These are phyloP conservation scores for Ascidia mentula DNA, from an alignment of 23 tunicate genomes.

Conservation along the genomic window DNA sequence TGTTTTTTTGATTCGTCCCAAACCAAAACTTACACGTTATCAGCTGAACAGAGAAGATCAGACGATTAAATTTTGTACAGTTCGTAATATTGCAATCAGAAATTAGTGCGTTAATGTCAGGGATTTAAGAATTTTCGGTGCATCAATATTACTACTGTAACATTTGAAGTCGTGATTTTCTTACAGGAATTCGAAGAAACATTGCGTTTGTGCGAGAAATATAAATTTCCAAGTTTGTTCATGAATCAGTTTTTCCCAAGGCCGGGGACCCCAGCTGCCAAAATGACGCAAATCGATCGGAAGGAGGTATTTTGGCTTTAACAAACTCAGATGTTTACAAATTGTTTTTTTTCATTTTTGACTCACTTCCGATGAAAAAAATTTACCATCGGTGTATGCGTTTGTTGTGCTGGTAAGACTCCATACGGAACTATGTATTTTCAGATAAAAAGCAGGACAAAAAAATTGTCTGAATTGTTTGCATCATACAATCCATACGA, in stretches of 20 bases:
- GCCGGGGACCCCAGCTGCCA: constrained; percentile 99
- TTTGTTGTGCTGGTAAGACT: too few species aligned
- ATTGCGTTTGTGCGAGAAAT: constrained; percentile 69
- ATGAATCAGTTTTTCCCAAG: constrained; percentile 98
- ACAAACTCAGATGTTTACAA: not conserved
- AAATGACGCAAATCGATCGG: constrained; percentile 89
- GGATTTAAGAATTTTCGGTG: too few species aligned
- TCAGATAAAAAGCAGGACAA: constrained; percentile 89
- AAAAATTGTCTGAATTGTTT: constrained; percentile 81
- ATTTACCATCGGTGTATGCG: not conserved
- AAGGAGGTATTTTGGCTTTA: constrained; percentile 46
- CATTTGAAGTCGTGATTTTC: not conserved
- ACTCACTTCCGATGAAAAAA: not conserved
- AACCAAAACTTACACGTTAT: too few species aligned
- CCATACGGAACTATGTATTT: too few species aligned
- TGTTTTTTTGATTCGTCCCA: too few species aligned
- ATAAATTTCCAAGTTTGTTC: constrained; percentile 90
- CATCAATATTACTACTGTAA: too few species aligned
- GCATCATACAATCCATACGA: constrained; percentile 71
- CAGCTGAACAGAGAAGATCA: too few species aligned
- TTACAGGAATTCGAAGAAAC: constrained; percentile 94
- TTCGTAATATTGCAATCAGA: too few species aligned
- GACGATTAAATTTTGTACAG: too few species aligned
- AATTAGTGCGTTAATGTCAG: too few species aligned
- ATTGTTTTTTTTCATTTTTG: not conserved